Percentiles rank a stretch among this genome's conserved stretches.
Evolutionary conservation across 2,797 vertebrate species (phyloP).

Genomic region (Rhabdomys pumilio): DNA sequence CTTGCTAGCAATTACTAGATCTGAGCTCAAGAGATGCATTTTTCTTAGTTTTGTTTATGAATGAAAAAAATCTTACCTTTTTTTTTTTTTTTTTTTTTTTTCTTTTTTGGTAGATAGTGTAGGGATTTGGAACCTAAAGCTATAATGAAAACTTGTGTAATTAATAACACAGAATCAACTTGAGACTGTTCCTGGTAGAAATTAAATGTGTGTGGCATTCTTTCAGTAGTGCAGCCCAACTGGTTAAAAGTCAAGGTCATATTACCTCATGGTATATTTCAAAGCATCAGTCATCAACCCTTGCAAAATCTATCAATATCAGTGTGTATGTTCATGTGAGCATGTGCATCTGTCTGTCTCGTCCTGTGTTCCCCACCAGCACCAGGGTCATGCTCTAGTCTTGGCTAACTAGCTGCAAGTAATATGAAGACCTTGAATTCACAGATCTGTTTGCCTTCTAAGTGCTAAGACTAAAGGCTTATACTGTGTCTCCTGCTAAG

Average conservation of each 20-base stretch:
- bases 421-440: neutral
- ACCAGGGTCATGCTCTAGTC: neutral
- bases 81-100: neutral
- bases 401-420: neutral
- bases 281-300: neutral
- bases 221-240: neutral
- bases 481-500: neutral
- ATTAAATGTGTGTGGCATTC: neutral
- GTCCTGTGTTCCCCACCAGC: neutral
- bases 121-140: slow-evolving; percentile 13
- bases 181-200: slow-evolving; percentile 8
- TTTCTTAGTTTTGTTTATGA: neutral
- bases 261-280: neutral
- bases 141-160: slow-evolving; percentile 34
- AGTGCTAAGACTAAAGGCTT: neutral
- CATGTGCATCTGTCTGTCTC: neutral
- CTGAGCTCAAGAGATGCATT: slow-evolving; percentile 29
- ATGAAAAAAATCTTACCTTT: neutral
- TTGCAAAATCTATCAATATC: neutral
- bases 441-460: neutral
- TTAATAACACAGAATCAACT: neutral
- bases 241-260: slow-evolving; percentile 26
- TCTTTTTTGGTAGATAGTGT: neutral
- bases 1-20: neutral
- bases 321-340: neutral